Evolutionary conservation across 2,888 invertebrate species (phyloP).

Genomic region (Hesperia comma): DNA sequence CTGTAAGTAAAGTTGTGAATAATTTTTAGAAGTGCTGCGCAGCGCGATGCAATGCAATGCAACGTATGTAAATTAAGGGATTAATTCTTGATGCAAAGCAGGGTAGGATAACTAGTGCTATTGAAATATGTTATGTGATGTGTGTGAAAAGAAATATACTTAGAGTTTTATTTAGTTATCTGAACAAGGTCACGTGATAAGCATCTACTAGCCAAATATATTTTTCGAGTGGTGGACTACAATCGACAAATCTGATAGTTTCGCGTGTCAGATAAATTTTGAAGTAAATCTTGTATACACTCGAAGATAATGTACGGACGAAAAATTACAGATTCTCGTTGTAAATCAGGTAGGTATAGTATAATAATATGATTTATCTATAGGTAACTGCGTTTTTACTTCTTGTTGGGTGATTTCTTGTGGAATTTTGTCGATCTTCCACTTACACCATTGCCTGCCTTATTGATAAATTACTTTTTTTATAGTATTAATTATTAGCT

Average conservation of each 20-base stretch:
- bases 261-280: constrained; percentile 15
- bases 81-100: too few species aligned
- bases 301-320: constrained; percentile 12
- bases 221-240: constrained; percentile 20
- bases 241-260: constrained; percentile 27
- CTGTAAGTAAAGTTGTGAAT: too few species aligned
- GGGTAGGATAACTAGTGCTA: not conserved
- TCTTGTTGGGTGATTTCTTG: too few species aligned
- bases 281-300: constrained; percentile 32
- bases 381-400: too few species aligned
- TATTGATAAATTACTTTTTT: too few species aligned
- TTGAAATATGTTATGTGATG: not conserved
- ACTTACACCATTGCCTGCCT: too few species aligned
- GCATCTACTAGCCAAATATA: constrained; percentile 28
- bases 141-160: not conserved
- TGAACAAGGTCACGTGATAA: constrained; percentile 28
- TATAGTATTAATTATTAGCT: too few species aligned
- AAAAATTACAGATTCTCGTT: not conserved
- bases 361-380: too few species aligned
- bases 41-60: too few species aligned
- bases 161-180: constrained; percentile 14
- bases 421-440: too few species aligned
- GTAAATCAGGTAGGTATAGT: not conserved
- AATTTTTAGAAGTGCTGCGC: too few species aligned
- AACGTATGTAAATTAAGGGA: too few species aligned